Evolutionary conservation across 2,888 invertebrate genomes (phyloP).

Genomic region (Luperina nickerlii): DNA sequence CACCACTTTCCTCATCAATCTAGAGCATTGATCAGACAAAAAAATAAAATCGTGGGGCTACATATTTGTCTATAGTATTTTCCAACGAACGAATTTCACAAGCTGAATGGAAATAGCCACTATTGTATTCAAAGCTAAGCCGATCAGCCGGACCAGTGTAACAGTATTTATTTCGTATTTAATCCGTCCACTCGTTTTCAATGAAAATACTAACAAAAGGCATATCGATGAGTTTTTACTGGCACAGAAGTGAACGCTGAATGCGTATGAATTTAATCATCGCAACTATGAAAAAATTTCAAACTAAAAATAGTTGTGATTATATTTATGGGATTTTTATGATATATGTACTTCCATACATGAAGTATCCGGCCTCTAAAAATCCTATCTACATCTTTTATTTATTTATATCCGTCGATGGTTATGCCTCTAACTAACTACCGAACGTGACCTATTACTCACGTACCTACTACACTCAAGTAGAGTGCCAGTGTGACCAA

Average conservation of each 20-base stretch:
- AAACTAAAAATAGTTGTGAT: not conserved
- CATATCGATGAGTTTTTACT: conserved; percentile 16
- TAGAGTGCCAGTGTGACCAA: no score
- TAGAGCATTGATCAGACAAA: no score
- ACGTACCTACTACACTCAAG: not conserved
- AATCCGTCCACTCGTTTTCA: conserved; percentile 33
- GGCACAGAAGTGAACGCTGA: not conserved
- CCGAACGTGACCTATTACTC: not conserved
- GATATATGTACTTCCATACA: not conserved
- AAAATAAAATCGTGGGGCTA: no score
- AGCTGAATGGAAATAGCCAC: conserved; percentile 32
- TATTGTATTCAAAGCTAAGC: conserved; percentile 41
- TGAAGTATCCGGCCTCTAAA: not conserved
- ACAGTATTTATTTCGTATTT: conserved; percentile 58
- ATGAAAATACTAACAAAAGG: conserved; percentile 29
- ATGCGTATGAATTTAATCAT: not conserved
- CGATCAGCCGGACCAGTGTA: conserved; percentile 28
- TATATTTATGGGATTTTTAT: not conserved
- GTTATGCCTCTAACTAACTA: not conserved
- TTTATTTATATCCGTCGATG: not conserved
- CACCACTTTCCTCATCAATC: no score
- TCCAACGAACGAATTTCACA: conserved; percentile 15
- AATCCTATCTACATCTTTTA: not conserved
- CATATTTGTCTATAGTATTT: not conserved
- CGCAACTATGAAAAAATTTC: not conserved